phyloP scores from a whole-genome alignment of 2,113 vertebrate genomes.

The Apodemus sylvaticus region DNA sequence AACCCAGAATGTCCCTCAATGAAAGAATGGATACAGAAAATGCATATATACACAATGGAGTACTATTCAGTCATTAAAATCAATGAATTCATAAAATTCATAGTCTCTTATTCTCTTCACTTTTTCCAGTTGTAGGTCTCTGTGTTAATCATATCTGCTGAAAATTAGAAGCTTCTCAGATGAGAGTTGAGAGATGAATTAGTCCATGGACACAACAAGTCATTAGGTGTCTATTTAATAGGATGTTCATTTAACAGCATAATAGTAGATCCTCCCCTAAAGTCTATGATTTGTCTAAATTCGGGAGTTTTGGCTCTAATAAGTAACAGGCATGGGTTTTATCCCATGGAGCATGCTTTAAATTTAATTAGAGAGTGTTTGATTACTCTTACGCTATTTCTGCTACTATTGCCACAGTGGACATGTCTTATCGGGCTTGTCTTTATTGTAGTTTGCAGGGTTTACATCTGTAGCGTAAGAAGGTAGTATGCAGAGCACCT shows the following conservation, averaged over 20 bases:
- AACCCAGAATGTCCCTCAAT: too few relatives aligned
- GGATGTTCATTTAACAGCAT: neutral
- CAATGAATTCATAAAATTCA: too few relatives aligned
- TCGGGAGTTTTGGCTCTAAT: neutral
- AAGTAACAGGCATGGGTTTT: neutral
- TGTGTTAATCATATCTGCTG: neutral
- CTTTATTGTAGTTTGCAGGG: neutral
- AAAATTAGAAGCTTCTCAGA: neutral
- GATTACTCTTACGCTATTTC: too few relatives aligned
- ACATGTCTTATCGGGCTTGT: neutral
- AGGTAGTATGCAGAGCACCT: neutral
- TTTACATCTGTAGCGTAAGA: neutral
- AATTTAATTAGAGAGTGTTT: neutral
- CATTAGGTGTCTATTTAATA: neutral
- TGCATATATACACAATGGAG: too few relatives aligned
- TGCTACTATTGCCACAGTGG: neutral
- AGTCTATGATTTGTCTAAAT: neutral
- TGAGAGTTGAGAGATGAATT: neutral
- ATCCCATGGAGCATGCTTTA: neutral
- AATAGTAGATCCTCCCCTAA: neutral
- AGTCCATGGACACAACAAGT: neutral
- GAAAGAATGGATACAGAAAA: too few relatives aligned
- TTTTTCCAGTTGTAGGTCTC: neutral
- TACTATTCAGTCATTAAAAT: too few relatives aligned
- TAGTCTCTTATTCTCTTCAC: neutral